Base-by-base conservation (phyloP, 2,113 vertebrate genomes). In the Girardinichthys multiradiatus region DNA sequence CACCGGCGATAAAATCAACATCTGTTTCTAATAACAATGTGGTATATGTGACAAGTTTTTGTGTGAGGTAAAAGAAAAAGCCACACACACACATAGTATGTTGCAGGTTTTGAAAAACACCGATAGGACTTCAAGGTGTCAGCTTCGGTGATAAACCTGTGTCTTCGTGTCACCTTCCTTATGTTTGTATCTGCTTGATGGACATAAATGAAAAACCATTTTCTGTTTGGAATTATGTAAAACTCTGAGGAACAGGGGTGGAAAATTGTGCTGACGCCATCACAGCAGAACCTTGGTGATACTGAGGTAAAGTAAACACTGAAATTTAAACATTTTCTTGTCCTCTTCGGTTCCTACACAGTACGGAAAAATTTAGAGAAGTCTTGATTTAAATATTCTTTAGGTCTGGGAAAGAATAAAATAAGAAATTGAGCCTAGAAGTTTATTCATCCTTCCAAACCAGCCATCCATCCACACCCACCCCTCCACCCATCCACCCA, bases 1-100 rank as follows among this genome's bases (percentile, higher is more conserved):
- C 86, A 86, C 86, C 64, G n/a, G 70, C 76, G 84, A 89, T 85
- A 87, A 91, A 88, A 90, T 91, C 86, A 91, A 90, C 92, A 93
- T 91, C 92, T 93, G 90, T 81, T 92, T 92, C 87, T 93, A 90
- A 92, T 92, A 93, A 92, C 87, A 83, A 88, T 74, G 89, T 92
- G 92, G 89, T 93, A 89, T 68, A 89, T 81, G 87, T 90, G 91
- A 91, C 89, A 93, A 76, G 62, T 88, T 92, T 86, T 76, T 64
- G 71, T 79, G 86, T 83, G 68, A 76, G 33, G 57, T 71, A 69
- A 73, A 67, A 14, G 24, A n/a, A 26, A 48, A 70, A 75, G 83
- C 83, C 86, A 87, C 68, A 71, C 77, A 83, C 88, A 70, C 85
- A 78, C 6, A 28, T 4, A 13, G 29, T 14, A 11, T 12, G 37